Conservation (phyloP, 2,797 vertebrate genomes). For the Manis pentadactyla region DNA sequence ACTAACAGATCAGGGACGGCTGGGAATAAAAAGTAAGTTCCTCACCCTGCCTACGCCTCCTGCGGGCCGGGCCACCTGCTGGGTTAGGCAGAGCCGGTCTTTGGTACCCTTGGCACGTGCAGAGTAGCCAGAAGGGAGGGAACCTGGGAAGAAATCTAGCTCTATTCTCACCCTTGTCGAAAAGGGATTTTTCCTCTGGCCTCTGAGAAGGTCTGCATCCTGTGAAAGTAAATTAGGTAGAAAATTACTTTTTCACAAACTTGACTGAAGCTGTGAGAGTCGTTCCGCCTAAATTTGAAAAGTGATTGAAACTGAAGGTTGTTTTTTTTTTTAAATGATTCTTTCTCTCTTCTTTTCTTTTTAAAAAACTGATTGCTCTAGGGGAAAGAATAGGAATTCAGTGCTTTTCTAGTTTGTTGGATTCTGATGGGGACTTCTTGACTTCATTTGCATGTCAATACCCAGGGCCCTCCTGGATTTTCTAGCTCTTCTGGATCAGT, state of each 20-base stretch:
- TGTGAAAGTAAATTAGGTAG: conserved; percentile 79
- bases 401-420: not conserved
- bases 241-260: conserved; percentile 76
- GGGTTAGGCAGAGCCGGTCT: not conserved
- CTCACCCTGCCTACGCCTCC: accelerated
- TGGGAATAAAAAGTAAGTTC: not conserved
- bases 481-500: not conserved
- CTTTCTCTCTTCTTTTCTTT: conserved; percentile 46
- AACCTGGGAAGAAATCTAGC: conserved; percentile 16
- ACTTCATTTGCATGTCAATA: conserved; percentile 27
- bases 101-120: not conserved
- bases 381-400: conserved; percentile 69
- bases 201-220: conserved; percentile 63
- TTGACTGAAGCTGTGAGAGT: conserved; percentile 74
- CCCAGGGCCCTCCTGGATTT: not conserved
- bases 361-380: conserved; percentile 48
- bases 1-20: not conserved
- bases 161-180: conserved; percentile 36
- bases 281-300: conserved; percentile 77
- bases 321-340: conserved; percentile 20
- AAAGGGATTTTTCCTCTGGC: conserved; percentile 44
- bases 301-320: conserved; percentile 61
- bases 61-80: accelerated
- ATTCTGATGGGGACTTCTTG: not conserved
- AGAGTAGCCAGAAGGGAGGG: conserved; percentile 20